A percentile compares a stretch with the other conserved stretches of the same genome.
Evolutionary conservation across 2,888 invertebrate genomes (phyloP).

Genomic region (Hypolimnas misippus): DNA sequence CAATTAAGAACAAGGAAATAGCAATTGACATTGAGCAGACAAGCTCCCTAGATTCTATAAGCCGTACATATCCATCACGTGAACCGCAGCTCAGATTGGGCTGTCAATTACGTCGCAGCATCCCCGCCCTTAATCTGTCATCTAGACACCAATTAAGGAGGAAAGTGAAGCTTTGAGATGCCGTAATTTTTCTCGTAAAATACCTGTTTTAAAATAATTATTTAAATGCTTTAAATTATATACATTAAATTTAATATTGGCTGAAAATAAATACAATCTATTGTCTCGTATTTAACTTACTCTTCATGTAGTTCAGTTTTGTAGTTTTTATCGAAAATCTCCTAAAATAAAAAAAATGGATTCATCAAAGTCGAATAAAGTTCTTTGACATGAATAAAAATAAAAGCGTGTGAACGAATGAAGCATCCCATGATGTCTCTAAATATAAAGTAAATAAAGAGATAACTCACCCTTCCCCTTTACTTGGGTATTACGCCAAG

Average conservation of each 20-base stretch:
- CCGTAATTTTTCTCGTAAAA: constrained; percentile 64
- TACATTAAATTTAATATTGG: no score
- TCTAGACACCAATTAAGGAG: constrained; percentile 78
- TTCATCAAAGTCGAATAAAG: not conserved
- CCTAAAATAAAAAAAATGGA: not conserved
- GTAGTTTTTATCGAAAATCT: no score
- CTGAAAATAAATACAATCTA: no score
- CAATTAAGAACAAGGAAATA: not conserved
- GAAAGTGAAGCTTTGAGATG: constrained; percentile 66
- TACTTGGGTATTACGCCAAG: constrained; percentile 74
- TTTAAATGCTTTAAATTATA: no score
- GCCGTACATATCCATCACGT: constrained; percentile 56
- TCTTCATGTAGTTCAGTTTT: no score
- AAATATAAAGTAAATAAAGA: constrained; percentile 67
- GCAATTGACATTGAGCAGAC: constrained; percentile 5
- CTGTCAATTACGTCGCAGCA: constrained; percentile 80
- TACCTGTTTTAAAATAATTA: not conserved
- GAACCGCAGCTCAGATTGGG: constrained; percentile 73
- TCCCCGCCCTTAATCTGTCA: constrained; percentile 77
- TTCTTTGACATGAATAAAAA: not conserved
- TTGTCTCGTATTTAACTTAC: no score
- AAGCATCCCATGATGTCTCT: constrained; percentile 62
- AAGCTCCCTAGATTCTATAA: constrained; percentile 45
- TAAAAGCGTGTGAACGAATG: constrained; percentile 39
- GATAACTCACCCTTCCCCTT: constrained; percentile 63